Percentiles rank a stretch among this genome's conserved stretches.
These are phyloP conservation scores for Lochmaea capreae DNA, from an alignment of 2,888 invertebrate species.

Conservation along the genomic window DNA sequence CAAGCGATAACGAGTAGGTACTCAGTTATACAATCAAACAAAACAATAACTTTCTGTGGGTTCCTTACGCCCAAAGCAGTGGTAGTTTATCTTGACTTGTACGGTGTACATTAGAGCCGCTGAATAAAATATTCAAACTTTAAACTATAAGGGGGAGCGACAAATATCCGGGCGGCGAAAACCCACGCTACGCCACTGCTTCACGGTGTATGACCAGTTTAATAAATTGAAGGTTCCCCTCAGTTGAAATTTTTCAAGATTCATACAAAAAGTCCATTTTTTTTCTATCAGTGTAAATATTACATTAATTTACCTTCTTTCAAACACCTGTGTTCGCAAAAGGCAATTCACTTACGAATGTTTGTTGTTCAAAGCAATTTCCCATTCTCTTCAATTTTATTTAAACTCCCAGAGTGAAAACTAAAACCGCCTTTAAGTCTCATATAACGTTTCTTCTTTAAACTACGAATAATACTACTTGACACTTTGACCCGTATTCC, in stretches of 20 bases:
- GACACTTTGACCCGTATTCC: slow-evolving; percentile 27
- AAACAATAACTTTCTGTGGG: too few relatives aligned
- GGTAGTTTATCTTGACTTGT: too few relatives aligned
- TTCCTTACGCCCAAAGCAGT: too few relatives aligned
- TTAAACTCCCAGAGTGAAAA: not conserved
- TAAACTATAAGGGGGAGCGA: too few relatives aligned
- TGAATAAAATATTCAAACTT: too few relatives aligned
- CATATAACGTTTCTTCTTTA: slow-evolving; percentile 21
- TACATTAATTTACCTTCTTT: not conserved
- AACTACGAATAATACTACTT: slow-evolving; percentile 6
- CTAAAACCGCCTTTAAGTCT: slow-evolving; percentile 2
- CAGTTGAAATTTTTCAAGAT: not conserved
- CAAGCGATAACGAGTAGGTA: too few relatives aligned
- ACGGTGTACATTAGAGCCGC: too few relatives aligned
- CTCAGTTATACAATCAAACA: too few relatives aligned
- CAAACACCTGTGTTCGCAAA: not conserved
- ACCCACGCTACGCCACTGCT: too few relatives aligned
- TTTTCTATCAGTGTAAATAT: not conserved
- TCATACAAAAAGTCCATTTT: not conserved
- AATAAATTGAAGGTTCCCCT: too few relatives aligned
- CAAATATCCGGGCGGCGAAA: too few relatives aligned
- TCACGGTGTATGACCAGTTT: too few relatives aligned
- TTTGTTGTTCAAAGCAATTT: not conserved
- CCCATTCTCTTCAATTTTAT: slow-evolving; percentile 2
- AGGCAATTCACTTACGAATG: not conserved